Evolutionary conservation across 2,113 vertebrate genomes (phyloP).

Genomic region (Brevimyrus niger): DNA sequence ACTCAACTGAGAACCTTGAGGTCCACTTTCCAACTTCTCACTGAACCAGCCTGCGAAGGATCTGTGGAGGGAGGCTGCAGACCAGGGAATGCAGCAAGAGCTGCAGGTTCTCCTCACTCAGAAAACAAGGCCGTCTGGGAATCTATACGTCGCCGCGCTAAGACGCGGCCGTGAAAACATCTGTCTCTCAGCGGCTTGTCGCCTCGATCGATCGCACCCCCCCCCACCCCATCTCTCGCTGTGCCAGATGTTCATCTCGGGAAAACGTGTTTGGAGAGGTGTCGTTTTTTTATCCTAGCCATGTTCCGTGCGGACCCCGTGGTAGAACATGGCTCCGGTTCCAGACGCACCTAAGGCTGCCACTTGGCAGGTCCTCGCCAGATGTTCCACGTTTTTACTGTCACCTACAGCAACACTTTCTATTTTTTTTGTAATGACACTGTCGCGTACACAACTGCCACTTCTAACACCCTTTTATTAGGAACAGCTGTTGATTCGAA

Average conservation of each 20-base stretch:
- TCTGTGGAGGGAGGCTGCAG: not conserved
- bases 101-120: not conserved
- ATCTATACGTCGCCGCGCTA: not conserved
- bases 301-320: not conserved
- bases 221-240: not conserved
- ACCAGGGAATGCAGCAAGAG: not conserved
- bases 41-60: not conserved
- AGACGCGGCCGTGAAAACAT: not conserved
- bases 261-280: not conserved
- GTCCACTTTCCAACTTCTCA: not conserved
- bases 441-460: conserved; percentile 43
- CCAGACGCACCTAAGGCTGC: not conserved
- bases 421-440: conserved; percentile 24
- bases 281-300: not conserved
- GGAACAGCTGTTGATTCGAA: conserved; percentile 60
- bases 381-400: conserved; percentile 32
- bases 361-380: conserved; percentile 37
- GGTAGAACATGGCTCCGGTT: not conserved
- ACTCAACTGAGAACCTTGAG: not conserved
- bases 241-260: conserved; percentile 9
- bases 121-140: not conserved
- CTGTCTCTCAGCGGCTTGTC: not conserved
- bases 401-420: conserved; percentile 35
- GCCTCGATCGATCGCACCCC: not conserved
- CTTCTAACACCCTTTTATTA: conserved; percentile 59